Evolutionary conservation across 2,797 vertebrate genomes (phyloP).

Genomic region (Rhinogobio ventralis): DNA sequence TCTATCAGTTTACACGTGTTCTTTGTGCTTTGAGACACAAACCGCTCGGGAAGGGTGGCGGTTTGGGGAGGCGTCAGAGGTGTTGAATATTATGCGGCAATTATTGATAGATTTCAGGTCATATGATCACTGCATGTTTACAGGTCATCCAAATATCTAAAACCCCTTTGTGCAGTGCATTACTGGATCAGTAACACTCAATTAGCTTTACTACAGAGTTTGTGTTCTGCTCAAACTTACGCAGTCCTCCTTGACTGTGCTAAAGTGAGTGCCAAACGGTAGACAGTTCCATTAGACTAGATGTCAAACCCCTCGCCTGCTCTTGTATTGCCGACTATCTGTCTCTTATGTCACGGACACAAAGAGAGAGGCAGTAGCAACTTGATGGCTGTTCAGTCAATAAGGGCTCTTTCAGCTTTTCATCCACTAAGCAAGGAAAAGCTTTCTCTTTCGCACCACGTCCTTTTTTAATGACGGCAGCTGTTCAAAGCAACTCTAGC

Average conservation of each 20-base stretch:
- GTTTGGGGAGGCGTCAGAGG: neutral
- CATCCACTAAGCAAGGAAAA: slow-evolving; percentile 8
- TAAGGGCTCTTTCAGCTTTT: slow-evolving; percentile 45
- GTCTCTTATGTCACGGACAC: slow-evolving; percentile 52
- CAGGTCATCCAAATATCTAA: slow-evolving; percentile 14
- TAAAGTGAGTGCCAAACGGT: slow-evolving; percentile 17
- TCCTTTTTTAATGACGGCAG: slow-evolving; percentile 22
- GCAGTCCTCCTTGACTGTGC: neutral
- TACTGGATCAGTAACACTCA: slow-evolving; percentile 3
- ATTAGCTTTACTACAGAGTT: slow-evolving; percentile 4
- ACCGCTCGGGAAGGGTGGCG: neutral
- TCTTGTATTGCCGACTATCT: slow-evolving; percentile 48
- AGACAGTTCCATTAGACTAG: slow-evolving; percentile 54
- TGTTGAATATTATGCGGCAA: neutral
- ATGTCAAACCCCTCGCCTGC: slow-evolving; percentile 51
- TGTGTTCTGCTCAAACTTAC: slow-evolving; percentile 21
- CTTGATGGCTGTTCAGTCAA: slow-evolving; percentile 47
- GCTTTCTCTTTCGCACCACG: slow-evolving; percentile 29
- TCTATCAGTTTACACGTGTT: slow-evolving; percentile 31
- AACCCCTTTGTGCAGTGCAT: neutral
- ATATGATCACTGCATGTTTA: neutral
- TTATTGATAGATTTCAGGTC: neutral
- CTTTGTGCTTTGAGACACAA: slow-evolving; percentile 33
- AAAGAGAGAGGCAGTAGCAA: slow-evolving; percentile 44
- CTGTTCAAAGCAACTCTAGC: slow-evolving; percentile 44